These are phyloP conservation scores for Phoenicopterus ruber DNA, from an alignment of 2,113 vertebrate genomes.

Conservation along the genomic window DNA sequence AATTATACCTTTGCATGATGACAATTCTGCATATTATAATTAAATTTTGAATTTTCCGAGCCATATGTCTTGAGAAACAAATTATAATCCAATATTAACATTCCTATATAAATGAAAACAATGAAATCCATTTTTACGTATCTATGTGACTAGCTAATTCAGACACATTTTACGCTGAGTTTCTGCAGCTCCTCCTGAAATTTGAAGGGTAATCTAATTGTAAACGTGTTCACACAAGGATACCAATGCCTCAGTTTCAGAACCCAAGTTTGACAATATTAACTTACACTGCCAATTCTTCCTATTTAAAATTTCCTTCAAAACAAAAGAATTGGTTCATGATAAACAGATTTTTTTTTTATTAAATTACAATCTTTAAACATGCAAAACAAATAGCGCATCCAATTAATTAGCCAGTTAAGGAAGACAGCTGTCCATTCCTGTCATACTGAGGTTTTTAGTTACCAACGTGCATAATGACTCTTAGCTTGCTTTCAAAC, in stretches of 20 bases:
- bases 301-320: background rate
- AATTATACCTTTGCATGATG: background rate
- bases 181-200: background rate
- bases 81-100: background rate
- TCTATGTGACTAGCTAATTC: background rate
- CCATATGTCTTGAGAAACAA: background rate
- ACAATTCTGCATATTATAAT: background rate
- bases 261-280: background rate
- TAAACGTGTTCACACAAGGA: background rate
- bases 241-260: background rate
- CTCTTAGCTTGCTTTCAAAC: background rate
- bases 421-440: constrained; percentile 62
- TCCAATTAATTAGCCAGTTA: constrained; percentile 58
- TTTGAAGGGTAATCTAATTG: background rate
- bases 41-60: background rate
- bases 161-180: background rate
- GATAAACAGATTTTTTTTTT: background rate
- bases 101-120: background rate
- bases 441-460: constrained; percentile 41
- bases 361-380: background rate
- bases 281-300: background rate
- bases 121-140: background rate
- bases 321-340: background rate
- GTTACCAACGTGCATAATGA: background rate
- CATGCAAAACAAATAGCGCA: constrained; percentile 52